Conservation (phyloP, 23 tunicate genomes). For the Botrylloides violaceus region DNA sequence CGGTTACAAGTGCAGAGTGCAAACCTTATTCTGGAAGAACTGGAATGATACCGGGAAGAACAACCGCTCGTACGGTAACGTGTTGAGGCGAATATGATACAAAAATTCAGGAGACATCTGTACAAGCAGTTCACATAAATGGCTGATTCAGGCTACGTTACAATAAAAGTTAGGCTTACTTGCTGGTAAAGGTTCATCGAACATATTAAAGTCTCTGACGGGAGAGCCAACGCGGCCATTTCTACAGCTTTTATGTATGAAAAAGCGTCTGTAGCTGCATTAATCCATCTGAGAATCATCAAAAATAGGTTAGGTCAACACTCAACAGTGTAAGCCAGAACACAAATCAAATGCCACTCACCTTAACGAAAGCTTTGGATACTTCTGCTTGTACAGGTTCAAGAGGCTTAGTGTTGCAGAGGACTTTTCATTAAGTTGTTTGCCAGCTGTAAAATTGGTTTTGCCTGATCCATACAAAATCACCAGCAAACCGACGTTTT, state of each 20-base stretch:
- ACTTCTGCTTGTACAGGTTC: conserved; percentile 78
- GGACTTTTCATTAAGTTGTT: conserved; percentile 29
- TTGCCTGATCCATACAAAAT: conserved; percentile 37
- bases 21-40: conserved; percentile 35
- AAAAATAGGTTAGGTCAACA: too few species aligned
- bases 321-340: not conserved
- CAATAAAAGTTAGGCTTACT: not conserved
- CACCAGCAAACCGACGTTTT: conserved; percentile 55
- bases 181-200: conserved; percentile 30
- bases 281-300: conserved; percentile 65
- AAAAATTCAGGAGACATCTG: conserved; percentile 83
- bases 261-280: conserved; percentile 38
- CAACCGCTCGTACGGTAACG: conserved; percentile 49
- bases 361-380: conserved; percentile 76
- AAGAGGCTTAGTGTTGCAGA: conserved; percentile 48
- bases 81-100: conserved; percentile 71
- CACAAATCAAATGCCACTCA: not conserved
- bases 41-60: conserved; percentile 75
- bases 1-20: not conserved
- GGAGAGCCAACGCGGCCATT: conserved; percentile 63
- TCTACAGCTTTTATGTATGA: conserved; percentile 51
- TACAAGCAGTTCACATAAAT: too few species aligned
- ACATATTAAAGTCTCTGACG: conserved; percentile 71
- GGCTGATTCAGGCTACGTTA: not conserved
- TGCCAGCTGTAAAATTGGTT: not conserved